Conservation (phyloP, 2,888 invertebrate species). For the Bombylius discolor region DNA sequence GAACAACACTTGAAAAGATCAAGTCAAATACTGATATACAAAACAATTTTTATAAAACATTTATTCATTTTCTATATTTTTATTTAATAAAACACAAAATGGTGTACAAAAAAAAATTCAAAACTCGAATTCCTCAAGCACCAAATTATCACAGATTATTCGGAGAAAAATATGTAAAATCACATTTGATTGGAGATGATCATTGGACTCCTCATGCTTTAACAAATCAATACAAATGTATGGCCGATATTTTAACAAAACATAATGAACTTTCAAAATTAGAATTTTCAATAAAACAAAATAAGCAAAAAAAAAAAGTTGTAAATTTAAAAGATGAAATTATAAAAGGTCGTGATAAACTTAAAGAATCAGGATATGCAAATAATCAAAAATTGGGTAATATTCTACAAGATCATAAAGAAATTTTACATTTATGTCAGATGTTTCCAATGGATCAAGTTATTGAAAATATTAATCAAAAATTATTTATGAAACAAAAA, state of each 20-base stretch:
- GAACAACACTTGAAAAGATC: too few relatives aligned
- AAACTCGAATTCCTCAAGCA: slow-evolving; percentile 19
- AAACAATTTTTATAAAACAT: too few relatives aligned
- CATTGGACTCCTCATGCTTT: slow-evolving; percentile 28
- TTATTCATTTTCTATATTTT: too few relatives aligned
- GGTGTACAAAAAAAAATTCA: neutral
- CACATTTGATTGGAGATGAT: slow-evolving; percentile 29
- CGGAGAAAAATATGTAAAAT: slow-evolving; percentile 26
- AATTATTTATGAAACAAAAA: slow-evolving; percentile 32
- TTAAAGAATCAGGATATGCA: neutral
- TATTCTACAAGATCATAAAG: slow-evolving; percentile 27
- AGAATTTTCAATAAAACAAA: neutral
- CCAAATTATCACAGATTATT: slow-evolving; percentile 30
- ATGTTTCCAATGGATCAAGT: slow-evolving; percentile 30
- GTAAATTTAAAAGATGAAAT: neutral
- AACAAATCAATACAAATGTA: slow-evolving; percentile 27
- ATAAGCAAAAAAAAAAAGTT: neutral
- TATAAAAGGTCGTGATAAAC: neutral
- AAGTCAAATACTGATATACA: too few relatives aligned
- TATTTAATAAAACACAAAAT: neutral
- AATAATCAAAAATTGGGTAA: neutral
- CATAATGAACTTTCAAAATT: neutral
- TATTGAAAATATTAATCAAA: slow-evolving; percentile 31
- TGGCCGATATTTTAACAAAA: slow-evolving; percentile 20
- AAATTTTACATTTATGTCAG: slow-evolving; percentile 30